Conservation (phyloP, 2,797 vertebrate genomes). For the Mormyrops attenuatus region DNA sequence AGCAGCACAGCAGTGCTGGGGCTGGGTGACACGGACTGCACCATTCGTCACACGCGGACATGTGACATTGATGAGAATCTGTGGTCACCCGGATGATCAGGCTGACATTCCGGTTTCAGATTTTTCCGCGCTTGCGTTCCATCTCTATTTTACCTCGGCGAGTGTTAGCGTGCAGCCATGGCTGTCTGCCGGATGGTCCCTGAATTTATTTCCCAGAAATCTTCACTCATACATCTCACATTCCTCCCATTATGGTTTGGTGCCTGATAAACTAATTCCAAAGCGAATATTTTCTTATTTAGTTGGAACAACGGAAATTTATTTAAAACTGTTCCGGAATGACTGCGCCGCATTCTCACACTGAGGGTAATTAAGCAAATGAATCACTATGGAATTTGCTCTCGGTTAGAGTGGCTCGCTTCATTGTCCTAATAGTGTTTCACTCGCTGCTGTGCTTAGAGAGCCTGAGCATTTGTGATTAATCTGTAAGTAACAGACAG, state of each 20-base stretch:
- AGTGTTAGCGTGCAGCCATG: not conserved
- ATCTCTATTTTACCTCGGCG: not conserved
- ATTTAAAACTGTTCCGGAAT: not conserved
- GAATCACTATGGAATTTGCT: not conserved
- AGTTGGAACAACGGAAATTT: not conserved
- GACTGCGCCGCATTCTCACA: not conserved
- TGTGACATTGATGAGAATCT: not conserved
- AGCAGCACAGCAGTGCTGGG: not conserved
- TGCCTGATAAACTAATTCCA: not conserved
- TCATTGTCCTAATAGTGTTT: not conserved
- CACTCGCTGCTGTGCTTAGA: not conserved
- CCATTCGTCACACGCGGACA: not conserved
- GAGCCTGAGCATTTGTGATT: not conserved
- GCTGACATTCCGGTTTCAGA: not conserved
- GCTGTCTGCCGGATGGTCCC: not conserved
- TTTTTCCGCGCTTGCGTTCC: not conserved
- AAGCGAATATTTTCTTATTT: constrained; percentile 1
- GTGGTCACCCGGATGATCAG: not conserved
- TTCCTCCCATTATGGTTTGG: not conserved
- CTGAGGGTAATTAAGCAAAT: not conserved
- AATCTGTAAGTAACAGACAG: constrained; percentile 1
- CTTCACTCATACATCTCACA: not conserved
- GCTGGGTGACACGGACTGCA: not conserved
- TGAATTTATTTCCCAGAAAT: not conserved
- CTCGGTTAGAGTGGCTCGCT: not conserved